Evolutionary conservation across 2,888 invertebrate genomes (phyloP).

Genomic region (Nomada lathburiana): DNA sequence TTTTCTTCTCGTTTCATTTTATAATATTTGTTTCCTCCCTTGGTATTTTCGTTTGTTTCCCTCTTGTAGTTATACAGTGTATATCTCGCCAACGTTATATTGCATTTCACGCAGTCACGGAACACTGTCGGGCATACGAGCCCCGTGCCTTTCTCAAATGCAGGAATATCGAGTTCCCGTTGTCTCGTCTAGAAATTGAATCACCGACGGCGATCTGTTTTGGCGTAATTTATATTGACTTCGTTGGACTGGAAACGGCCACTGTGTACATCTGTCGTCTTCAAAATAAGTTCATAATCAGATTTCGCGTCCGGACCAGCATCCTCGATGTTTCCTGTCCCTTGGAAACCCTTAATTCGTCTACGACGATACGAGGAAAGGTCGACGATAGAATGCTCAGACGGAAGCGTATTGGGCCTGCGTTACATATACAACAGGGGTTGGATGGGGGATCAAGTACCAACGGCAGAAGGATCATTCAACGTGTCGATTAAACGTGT

Average conservation of each 20-base stretch:
- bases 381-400: constrained; percentile 11
- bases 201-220: constrained; percentile 59
- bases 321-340: constrained; percentile 9
- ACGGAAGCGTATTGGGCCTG: constrained; percentile 22
- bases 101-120: constrained; percentile 39
- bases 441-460: constrained; percentile 24
- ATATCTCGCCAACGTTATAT: constrained; percentile 28
- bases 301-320: constrained; percentile 44
- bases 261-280: constrained; percentile 12
- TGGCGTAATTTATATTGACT: constrained; percentile 59
- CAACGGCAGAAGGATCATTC: constrained; percentile 32
- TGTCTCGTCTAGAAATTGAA: constrained; percentile 62
- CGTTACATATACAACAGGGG: not conserved
- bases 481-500: constrained; percentile 43
- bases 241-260: constrained; percentile 26
- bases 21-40: not conserved
- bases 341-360: constrained; percentile 28
- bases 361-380: constrained; percentile 15
- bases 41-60: not conserved
- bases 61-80: not conserved
- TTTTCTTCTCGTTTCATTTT: not conserved
- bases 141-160: constrained; percentile 27
- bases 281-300: constrained; percentile 54
- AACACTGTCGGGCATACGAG: constrained; percentile 40
- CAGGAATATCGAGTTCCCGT: constrained; percentile 54